phyloP scores from a whole-genome alignment of 2,113 vertebrate genomes.

The Ochotona princeps region DNA sequence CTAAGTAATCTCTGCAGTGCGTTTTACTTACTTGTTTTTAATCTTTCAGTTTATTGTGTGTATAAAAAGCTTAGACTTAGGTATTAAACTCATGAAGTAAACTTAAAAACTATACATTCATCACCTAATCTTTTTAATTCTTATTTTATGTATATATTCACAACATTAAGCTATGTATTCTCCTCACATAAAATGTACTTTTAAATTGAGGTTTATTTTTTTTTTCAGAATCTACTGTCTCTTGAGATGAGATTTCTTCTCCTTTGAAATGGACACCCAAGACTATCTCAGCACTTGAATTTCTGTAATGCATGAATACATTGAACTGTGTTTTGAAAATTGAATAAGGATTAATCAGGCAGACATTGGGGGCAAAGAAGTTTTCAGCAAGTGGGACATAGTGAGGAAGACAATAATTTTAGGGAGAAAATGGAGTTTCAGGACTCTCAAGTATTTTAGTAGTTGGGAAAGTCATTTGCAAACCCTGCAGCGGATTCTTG shows the following conservation, averaged over 20 bases:
- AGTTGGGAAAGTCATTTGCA: neutral
- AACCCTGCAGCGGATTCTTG: neutral
- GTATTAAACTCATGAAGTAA: neutral
- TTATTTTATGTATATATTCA: neutral
- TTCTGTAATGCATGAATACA: neutral
- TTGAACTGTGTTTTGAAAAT: neutral
- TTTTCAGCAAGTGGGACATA: conserved; percentile 2
- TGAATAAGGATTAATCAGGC: neutral
- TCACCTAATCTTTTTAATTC: too few relatives aligned
- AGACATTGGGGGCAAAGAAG: neutral
- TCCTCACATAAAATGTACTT: neutral
- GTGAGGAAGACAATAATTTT: neutral
- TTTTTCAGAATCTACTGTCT: conserved; percentile 13
- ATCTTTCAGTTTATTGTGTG: neutral
- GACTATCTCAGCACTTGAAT: neutral
- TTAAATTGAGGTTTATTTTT: neutral
- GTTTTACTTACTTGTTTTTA: neutral
- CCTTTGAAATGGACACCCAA: neutral
- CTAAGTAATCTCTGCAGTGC: neutral
- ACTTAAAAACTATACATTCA: too few relatives aligned
- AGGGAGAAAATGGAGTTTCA: neutral
- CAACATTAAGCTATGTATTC: neutral
- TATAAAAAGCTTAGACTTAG: neutral
- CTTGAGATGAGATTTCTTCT: neutral
- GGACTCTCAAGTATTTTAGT: neutral